Base-by-base conservation (phyloP, 2,888 invertebrate species). In the Homarus gammarus region DNA sequence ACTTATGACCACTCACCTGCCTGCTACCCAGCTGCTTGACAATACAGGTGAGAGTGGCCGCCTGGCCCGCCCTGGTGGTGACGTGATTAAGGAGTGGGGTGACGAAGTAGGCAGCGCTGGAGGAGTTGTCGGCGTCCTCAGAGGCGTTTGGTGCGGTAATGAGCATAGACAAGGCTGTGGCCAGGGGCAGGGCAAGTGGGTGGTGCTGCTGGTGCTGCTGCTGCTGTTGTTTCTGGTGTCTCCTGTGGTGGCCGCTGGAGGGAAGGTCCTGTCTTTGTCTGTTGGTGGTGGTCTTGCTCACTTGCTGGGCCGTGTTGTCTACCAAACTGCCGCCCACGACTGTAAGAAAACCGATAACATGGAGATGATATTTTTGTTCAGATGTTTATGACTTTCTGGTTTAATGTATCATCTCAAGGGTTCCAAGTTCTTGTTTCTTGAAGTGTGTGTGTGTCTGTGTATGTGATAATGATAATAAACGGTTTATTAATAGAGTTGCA, bases 11-110 rank as follows among this genome's bases (percentile, higher is more conserved):
- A 56, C 68, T 44, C 64, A 91, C 91, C 85, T 91, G 91, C 82
- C 82, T 88, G 82, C 89, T 72, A 27, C 91, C 91, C n/a, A 91
- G 68, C 3, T 91, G 81, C 70, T 85, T 84, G 33, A 91, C 91
- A n/a, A 84, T 84, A 38, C 91, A 91, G 36, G 91, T 91, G 70
- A 91, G 91, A 15, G 82, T 64, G 1, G 91, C 91, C 3, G 91
- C 75, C 51, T 88, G 91, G 1, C 91, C 91, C 0, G 91, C 91
- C 49, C 91, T 91, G 6, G 82, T 88, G 49, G 84, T 79, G n/a
- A 90, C 70, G 15, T 90, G 70, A 12, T 68, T 87, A 8, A 31
- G 38, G 22, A 44, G 84, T 12, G 90, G 87, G 12, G 68, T 49
- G 27, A 77, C 70, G 49, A 89, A 89, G 77, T 61, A 84, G 40